Evolutionary conservation across 2,113 vertebrate species (phyloP).

Genomic region (Glareola pratincola): DNA sequence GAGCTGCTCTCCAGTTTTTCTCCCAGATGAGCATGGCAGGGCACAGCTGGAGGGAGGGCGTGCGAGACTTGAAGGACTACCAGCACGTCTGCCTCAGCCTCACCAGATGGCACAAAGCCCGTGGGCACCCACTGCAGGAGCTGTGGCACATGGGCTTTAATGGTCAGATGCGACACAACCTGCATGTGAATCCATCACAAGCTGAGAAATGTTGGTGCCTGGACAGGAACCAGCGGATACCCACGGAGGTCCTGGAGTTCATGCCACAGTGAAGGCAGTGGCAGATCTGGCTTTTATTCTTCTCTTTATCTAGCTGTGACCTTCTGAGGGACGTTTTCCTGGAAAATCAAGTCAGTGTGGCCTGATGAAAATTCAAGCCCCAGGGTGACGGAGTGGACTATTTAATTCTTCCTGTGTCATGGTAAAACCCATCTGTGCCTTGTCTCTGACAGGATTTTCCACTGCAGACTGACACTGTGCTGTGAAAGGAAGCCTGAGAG

Average conservation of each 20-base stretch:
- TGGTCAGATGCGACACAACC: rapidly evolving
- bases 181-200: rapidly evolving
- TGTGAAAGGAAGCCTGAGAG: not conserved
- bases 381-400: not conserved
- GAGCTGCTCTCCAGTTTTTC: not conserved
- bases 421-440: not conserved
- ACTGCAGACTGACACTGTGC: not conserved
- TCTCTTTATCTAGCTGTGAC: not conserved
- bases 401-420: not conserved
- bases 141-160: not conserved
- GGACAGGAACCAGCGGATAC: not conserved
- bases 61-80: not conserved
- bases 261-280: rapidly evolving
- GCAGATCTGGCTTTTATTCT: not conserved
- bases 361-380: not conserved
- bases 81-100: not conserved
- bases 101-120: not conserved
- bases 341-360: not conserved
- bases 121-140: rapidly evolving
- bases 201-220: not conserved
- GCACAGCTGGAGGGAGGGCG: not conserved
- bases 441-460: not conserved
- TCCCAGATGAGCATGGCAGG: not conserved
- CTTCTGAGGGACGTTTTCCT: not conserved
- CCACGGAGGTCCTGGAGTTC: not conserved